Evolutionary conservation across 2,113 vertebrate species (phyloP), one percentile per base, ranked within the genome.

Genomic region (Entomyzon cyanotis): DNA sequence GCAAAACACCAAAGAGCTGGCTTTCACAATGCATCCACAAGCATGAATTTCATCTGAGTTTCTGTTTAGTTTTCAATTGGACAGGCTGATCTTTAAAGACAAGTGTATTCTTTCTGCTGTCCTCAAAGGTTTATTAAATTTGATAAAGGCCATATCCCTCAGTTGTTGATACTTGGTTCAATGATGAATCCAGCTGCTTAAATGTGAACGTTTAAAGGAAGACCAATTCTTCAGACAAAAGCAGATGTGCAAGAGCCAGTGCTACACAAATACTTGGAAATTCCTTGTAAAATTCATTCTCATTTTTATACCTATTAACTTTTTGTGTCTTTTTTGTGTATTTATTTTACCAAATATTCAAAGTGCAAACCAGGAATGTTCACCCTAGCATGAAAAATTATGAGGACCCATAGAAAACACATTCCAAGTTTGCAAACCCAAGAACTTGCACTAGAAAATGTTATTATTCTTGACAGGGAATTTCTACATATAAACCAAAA

Each of bases 91-190:
- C 91, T 90, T 87, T 89, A 68, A 90, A 93, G 92, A 90, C 88
- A 93, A 95, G 44, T 84, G 64, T 74, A 92, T 94, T 96, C 83
- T 88, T 95, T 84, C 69, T 89, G 44, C 44, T 90, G 46, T 71
- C 56, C 76, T 96, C 73, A 92, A 92, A 93, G n/a, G n/a, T 75
- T 95, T 94, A 96, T 93, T 92, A 90, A 59, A 94, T 95, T 94
- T 96, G 92, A 96, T 93, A 73, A 90, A 90, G 88, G 83, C 90
- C 47, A 22, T 92, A 94, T 94, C 79, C 71, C 75, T 74, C 87
- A 44, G n/a, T 75, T 94, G 67, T 77, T 90, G 64, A 81, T 94
- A 84, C 76, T 84, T 92, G 73, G 76, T 87, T 90, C 90, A 87
- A 41, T 92, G 92, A 93, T 30, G 44, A 95, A 88, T 90, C 79